Evolutionary conservation across 2,888 invertebrate genomes (phyloP), one percentile per base, ranked within the genome.

Genomic region (Amphipyra berbera): DNA sequence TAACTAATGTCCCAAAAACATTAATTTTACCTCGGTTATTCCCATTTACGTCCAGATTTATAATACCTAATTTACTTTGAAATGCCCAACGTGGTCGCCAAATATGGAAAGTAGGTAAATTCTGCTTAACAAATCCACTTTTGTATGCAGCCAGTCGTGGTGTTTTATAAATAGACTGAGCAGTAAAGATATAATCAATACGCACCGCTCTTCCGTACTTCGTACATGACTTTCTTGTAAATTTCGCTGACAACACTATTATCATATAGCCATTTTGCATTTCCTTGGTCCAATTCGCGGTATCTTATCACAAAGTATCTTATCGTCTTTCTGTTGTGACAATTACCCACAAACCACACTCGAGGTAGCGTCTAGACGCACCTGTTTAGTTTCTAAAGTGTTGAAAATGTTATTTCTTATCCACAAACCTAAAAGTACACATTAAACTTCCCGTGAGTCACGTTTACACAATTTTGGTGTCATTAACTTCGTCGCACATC

Each of bases 281-380:
- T 88, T 87, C 87, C 88, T 89, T 90, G 92, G 78, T 83, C 92
- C 79, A 91, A 77, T 88, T 93, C 66, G 64, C 56, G 49, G n/a
- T 90, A 90, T 91, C 91, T 91, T 85, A 91, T 92, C 91, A 64
- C 9, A 48, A 59, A 66, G 74, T 77, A 79, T 80, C 75, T 72
- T 58, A 78, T 76, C 80, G 30, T 35, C 7, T 6, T 48, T 59
- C 42, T 69, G 60, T 70, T 67, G 58, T 63, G 49, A 46, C 56
- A 65, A 65, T 65, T 55, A 61, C 55, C 58, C 55, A 48, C 54
- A 54, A 54, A 67, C 48, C 55, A 48, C 44, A 57, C 57, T 71
- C 37, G 44, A 12, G 12, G 12, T 46, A 7, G 52, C 15, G 52
- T 53, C 41, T 14, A 50, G 27, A 33, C 47, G 30, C 46, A 66